phyloP scores from a whole-genome alignment of 2,113 vertebrate species.

The Taurulus bubalis region DNA sequence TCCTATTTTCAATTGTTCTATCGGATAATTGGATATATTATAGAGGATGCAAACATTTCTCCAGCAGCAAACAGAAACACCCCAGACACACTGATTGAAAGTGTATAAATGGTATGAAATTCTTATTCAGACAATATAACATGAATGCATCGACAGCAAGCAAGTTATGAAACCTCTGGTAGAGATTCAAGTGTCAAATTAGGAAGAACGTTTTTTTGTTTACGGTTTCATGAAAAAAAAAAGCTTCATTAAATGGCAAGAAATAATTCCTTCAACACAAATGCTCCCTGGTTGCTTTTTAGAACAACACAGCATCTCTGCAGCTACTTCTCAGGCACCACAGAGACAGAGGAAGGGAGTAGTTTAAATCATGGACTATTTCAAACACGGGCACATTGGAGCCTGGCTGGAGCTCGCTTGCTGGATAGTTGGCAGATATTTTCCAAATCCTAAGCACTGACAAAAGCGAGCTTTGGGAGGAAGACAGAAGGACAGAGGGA shows the following conservation, averaged over 20 bases:
- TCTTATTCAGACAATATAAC: slow-evolving; percentile 17
- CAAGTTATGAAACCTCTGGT: slow-evolving; percentile 5
- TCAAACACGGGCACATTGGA: slow-evolving; percentile 39
- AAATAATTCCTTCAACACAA: slow-evolving; percentile 46
- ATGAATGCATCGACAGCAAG: slow-evolving; percentile 17
- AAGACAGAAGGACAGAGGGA: slow-evolving; percentile 8
- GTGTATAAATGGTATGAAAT: slow-evolving; percentile 32
- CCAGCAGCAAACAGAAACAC: slow-evolving; percentile 30
- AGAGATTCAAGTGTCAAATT: slow-evolving; percentile 22
- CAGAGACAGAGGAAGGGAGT: slow-evolving; percentile 34
- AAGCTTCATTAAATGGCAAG: slow-evolving; percentile 54
- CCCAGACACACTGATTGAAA: slow-evolving; percentile 44
- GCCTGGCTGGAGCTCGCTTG: slow-evolving; percentile 9
- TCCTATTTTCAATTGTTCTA: slow-evolving; percentile 47
- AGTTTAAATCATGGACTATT: slow-evolving; percentile 49
- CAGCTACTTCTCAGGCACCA: slow-evolving; percentile 39
- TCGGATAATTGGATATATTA: slow-evolving; percentile 55
- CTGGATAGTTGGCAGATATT: slow-evolving; percentile 40
- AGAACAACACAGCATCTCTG: slow-evolving; percentile 48
- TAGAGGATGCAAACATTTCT: slow-evolving; percentile 30
- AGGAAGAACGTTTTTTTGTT: background rate
- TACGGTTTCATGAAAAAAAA: slow-evolving; percentile 20
- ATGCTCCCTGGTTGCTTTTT: slow-evolving; percentile 60
- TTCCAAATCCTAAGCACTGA: slow-evolving; percentile 42
- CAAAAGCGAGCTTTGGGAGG: slow-evolving; percentile 16